Evolutionary conservation across 1,140 invertebrate genomes (phyloP).

Genomic region (Drosophila sp.): DNA sequence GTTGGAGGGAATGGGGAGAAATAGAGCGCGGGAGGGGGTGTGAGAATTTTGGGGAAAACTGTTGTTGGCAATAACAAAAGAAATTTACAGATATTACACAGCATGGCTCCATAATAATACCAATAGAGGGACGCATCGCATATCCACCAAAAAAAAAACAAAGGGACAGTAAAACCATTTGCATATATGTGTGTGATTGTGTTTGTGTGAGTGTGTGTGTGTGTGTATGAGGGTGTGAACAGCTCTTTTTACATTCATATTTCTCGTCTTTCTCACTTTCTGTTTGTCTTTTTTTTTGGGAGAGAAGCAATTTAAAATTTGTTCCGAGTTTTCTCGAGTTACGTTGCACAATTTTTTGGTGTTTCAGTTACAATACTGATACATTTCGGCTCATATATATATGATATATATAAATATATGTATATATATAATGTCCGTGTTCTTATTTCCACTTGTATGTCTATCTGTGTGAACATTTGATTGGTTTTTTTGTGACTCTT

Average conservation of each 20-base stretch:
- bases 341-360: slow-evolving; percentile 66
- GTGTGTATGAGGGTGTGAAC: slow-evolving; percentile 70
- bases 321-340: slow-evolving; percentile 73
- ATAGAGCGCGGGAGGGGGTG: neutral
- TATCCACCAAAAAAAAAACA: slow-evolving; percentile 59
- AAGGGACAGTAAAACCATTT: slow-evolving; percentile 81
- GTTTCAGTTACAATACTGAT: slow-evolving; percentile 38
- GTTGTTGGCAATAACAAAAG: slow-evolving; percentile 83
- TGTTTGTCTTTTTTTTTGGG: slow-evolving; percentile 45
- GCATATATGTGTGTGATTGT: slow-evolving; percentile 53
- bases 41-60: slow-evolving; percentile 54
- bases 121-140: slow-evolving; percentile 56
- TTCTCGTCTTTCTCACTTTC: slow-evolving; percentile 64
- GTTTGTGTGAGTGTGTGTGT: slow-evolving; percentile 20
- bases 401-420: too few species aligned
- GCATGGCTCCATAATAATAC: slow-evolving; percentile 82
- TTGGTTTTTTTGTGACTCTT: slow-evolving; percentile 46
- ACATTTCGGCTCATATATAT: neutral
- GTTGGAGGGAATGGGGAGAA: too few species aligned
- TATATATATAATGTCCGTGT: slow-evolving; percentile 2
- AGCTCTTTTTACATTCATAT: slow-evolving; percentile 77
- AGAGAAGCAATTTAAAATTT: slow-evolving; percentile 81
- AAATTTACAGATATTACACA: slow-evolving; percentile 84
- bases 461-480: slow-evolving; percentile 7
- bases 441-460: neutral